Evolutionary conservation across 2,888 invertebrate species (phyloP), one percentile per base, ranked within the genome.

Genomic region (Petrolisthes manimaculis): DNA sequence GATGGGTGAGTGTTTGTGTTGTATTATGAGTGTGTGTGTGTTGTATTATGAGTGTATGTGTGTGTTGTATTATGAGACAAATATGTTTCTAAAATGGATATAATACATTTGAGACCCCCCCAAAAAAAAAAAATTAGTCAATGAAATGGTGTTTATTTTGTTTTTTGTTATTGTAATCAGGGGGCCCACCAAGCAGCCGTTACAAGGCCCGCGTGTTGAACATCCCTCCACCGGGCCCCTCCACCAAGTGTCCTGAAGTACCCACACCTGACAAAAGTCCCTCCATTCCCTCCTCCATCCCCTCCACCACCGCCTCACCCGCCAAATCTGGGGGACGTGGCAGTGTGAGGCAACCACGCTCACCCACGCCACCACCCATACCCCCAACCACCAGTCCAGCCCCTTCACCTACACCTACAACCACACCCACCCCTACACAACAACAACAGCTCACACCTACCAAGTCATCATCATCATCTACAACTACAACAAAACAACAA

Each of bases 161-260:
- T 37, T 37, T 37, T 37, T 37, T 37, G 2, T 37, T 37, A 37
- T 37, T 37, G 37, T 37, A 1, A 37, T 37, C 86, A 92, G 91
- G 92, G 92, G 93, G 93, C n/a, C 93, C 93, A 87, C 93, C 93
- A 69, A 92, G 93, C 69, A 94, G 93, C 89, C 92, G 93, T 88
- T 93, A 93, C 91, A 94, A 94, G 89, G 93, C 93, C n/a, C 92
- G 93, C 4, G 91, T 91, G n/a, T 79, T 91, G 79, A 91, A 89
- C 84, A 88, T 91, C 55, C 91, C 91, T 51, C 91, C 92, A 9
- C 89, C 89, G 4, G 71, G 85, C 21, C 37, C 89, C 24, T 82
- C 87, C 51, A 67, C 83, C 5, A 89, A 89, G 74, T 83, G 80
- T 18, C 86, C 89, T 6, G 89, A 89, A 61, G 56, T 86, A n/a